Evolutionary conservation across 2,888 invertebrate species (phyloP).

Genomic region (Drosophila pseudotakahashii): DNA sequence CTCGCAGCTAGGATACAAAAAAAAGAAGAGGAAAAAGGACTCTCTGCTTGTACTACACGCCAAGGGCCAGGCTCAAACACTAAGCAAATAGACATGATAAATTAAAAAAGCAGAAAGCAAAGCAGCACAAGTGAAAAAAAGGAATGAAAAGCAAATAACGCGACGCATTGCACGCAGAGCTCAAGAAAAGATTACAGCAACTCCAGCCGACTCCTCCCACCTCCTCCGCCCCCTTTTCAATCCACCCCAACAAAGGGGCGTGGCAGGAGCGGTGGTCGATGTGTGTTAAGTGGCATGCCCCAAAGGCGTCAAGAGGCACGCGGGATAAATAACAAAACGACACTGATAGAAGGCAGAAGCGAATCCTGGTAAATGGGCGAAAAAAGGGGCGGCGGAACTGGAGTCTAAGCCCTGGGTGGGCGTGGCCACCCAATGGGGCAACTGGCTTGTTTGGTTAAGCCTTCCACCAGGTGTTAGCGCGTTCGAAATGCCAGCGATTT

Average conservation of each 20-base stretch:
- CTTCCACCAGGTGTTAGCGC: slow-evolving; percentile 59
- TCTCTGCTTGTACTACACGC: slow-evolving; percentile 38
- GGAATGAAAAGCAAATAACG: slow-evolving; percentile 64
- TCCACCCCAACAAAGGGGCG: slow-evolving; percentile 26
- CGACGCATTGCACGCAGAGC: slow-evolving; percentile 53
- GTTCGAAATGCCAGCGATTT: slow-evolving; percentile 57
- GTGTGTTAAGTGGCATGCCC: slow-evolving; percentile 74
- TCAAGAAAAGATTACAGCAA: slow-evolving; percentile 58
- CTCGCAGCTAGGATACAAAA: slow-evolving; percentile 2
- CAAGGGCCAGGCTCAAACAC: slow-evolving; percentile 58
- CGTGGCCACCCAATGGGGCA: slow-evolving; percentile 16
- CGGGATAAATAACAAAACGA: slow-evolving; percentile 75
- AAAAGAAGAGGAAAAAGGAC: slow-evolving; percentile 2
- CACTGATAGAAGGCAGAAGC: slow-evolving; percentile 59
- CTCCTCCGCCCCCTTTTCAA: neutral
- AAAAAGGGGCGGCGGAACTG: slow-evolving; percentile 3
- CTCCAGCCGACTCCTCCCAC: slow-evolving; percentile 3
- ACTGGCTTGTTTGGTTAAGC: slow-evolving; percentile 42
- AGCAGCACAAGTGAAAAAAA: slow-evolving; percentile 15
- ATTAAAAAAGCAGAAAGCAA: slow-evolving; percentile 68
- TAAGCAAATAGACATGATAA: slow-evolving; percentile 79
- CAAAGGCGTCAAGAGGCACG: slow-evolving; percentile 58
- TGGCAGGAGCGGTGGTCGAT: slow-evolving; percentile 48
- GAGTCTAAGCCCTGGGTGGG: neutral
- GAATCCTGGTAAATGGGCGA: neutral